Evolutionary conservation across 2,888 invertebrate genomes (phyloP).

Genomic region (Tryphoninae sp.): DNA sequence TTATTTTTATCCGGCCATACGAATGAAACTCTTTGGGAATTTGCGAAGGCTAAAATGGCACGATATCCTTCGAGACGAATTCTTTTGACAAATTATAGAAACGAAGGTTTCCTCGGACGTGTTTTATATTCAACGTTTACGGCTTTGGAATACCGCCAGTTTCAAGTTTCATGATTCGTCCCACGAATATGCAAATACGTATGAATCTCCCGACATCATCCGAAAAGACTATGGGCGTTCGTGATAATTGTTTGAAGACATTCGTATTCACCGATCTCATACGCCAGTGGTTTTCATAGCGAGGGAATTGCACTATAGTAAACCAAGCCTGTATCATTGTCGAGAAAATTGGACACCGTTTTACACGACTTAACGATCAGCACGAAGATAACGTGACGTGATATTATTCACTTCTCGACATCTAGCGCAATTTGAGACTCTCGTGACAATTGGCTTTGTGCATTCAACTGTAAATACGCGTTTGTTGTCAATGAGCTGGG

Average conservation of each 20-base stretch:
- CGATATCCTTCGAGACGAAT: conserved; percentile 11
- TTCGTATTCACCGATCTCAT: neutral
- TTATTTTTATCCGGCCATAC: conserved; percentile 29
- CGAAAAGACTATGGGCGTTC: too few species aligned
- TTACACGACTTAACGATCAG: conserved; percentile 57
- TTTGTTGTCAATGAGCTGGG: conserved; percentile 3
- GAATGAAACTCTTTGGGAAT: conserved; percentile 12
- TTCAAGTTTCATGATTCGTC: conserved; percentile 10
- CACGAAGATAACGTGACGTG: conserved; percentile 48
- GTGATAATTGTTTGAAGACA: neutral
- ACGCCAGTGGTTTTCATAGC: neutral
- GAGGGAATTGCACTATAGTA: conserved; percentile 17
- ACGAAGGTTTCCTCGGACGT: conserved; percentile 20
- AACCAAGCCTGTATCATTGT: conserved; percentile 45
- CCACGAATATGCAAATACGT: conserved; percentile 25
- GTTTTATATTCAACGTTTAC: conserved; percentile 3
- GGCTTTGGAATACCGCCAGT: neutral
- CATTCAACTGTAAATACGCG: conserved; percentile 35
- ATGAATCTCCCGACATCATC: neutral
- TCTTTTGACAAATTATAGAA: neutral
- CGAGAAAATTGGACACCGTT: conserved; percentile 64
- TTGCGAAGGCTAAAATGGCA: conserved; percentile 9
- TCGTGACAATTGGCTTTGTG: conserved; percentile 21
- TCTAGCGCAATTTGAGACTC: conserved; percentile 69
- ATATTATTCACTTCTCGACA: conserved; percentile 76